Base-by-base conservation (phyloP, 1,140 invertebrate genomes). In the Lordiphosa collinella region DNA sequence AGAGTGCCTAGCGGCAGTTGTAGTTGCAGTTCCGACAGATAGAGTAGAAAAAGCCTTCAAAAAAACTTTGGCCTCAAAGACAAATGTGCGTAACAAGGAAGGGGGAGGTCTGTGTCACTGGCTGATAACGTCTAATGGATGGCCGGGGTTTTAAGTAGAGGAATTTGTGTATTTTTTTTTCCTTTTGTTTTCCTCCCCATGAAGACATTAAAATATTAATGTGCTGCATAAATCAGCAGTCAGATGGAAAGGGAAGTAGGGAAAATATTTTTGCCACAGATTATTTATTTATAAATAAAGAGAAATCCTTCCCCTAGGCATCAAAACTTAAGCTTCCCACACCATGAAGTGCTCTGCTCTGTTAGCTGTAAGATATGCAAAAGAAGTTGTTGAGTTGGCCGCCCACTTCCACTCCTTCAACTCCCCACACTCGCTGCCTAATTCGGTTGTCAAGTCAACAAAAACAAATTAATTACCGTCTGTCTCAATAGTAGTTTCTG, bases 141-240 rank as follows among this genome's bases (percentile, higher is more conserved):
- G 82, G 78, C 78, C 55, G 22, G 46, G 66, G 49, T 48, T 52
- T 44, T 46, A 54, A 52, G 25, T 54, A 25, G 56, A 48, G 32
- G 11, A 38, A 49, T 14, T 51, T 44, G 41, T 11, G 13, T 56
- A 53, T 65, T 48, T 63, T 71, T 46, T 68, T 51, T 32, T 65
- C 62, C 74, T 66, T 69, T 53, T 53, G 58, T 71, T 53, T 40
- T 58, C 49, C 53, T 34, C 44, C 66, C 82, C 72, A 85, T 85
- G 79, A 86, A 85, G 79, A 86, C 80, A 85, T 85, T 85, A 75
- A 86, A 85, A 86, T 80, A 86, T 85, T 85, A 86, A 85, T 85
- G 80, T 71, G 57, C 59, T 57, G 73, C 66, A 86, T 85, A 86
- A 85, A 85, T 85, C 80, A 85, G 75, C 38, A 18, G 16, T 36